Conservation (phyloP, 1,140 invertebrate genomes). For the Macrotrachela quadricornifera region DNA sequence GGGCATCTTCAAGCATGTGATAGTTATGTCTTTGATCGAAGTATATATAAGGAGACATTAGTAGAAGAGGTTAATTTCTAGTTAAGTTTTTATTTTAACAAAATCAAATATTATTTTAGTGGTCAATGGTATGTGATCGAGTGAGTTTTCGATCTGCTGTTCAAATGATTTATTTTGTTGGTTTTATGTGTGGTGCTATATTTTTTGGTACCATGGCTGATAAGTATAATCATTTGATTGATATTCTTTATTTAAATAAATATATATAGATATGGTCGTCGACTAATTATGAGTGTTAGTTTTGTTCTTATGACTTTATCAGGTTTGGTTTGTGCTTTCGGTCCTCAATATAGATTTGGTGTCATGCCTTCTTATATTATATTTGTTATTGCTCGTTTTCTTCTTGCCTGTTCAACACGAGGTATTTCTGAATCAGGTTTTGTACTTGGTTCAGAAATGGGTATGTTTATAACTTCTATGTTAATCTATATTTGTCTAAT, state of each 20-base stretch:
- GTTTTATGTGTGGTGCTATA: conserved; percentile 3
- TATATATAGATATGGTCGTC: background rate
- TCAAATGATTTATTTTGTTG: conserved; percentile 7
- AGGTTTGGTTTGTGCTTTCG: background rate
- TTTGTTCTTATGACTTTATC: conserved; percentile 1
- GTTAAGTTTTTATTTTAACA: too few relatives aligned
- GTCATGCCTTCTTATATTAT: background rate
- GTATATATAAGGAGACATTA: background rate
- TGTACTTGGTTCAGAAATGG: conserved; percentile 1
- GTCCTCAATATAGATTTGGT: conserved; percentile 2
- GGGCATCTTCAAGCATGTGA: background rate
- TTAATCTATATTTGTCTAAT: background rate
- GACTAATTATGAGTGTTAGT: conserved; percentile 3
- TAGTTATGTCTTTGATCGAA: conserved; percentile 1
- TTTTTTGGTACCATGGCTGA: conserved; percentile 6
- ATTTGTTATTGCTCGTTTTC: background rate
- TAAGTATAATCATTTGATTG: background rate
- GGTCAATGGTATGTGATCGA: conserved; percentile 1
- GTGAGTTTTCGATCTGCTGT: background rate
- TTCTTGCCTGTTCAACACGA: conserved; percentile 2
- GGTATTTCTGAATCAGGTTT: conserved; percentile 6
- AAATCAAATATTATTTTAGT: background rate
- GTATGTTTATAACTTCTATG: background rate
- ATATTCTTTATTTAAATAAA: background rate
- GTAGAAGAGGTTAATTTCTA: background rate